These are phyloP conservation scores for Lochmaea capreae DNA, from an alignment of 2,888 invertebrate genomes.

Conservation along the genomic window DNA sequence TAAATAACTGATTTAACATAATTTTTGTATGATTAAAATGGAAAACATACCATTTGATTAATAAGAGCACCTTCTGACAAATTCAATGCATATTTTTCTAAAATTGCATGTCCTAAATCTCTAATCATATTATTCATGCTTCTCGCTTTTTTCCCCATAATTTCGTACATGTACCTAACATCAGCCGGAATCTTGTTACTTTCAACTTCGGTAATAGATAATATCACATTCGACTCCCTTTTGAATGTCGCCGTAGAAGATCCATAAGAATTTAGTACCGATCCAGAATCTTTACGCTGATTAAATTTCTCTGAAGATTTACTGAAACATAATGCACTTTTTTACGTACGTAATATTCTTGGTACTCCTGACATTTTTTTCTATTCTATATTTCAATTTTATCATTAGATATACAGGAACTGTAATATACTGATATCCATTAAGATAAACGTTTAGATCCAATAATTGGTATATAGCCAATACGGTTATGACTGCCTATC, in stretches of 20 bases:
- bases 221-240: constrained; percentile 26
- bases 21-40: no score
- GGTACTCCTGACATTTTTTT: background rate
- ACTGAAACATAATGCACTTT: constrained; percentile 25
- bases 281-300: constrained; percentile 43
- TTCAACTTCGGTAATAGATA: constrained; percentile 39
- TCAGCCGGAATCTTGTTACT: constrained; percentile 41
- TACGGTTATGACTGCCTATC: no score
- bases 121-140: constrained; percentile 64
- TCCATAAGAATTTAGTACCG: constrained; percentile 43
- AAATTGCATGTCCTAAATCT: constrained; percentile 57
- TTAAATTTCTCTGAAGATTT: constrained; percentile 40
- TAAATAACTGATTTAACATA: no score
- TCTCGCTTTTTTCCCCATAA: constrained; percentile 63
- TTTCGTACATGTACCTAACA: constrained; percentile 69
- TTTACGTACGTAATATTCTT: background rate
- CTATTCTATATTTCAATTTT: no score
- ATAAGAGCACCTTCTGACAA: constrained; percentile 43
- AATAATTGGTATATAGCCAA: no score
- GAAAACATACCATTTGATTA: constrained; percentile 39
- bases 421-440: no score
- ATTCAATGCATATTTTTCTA: constrained; percentile 58
- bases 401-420: no score
- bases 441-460: no score
- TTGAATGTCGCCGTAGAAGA: constrained; percentile 38